Conservation (phyloP, 2,113 vertebrate species). For the Gobio gobio region DNA sequence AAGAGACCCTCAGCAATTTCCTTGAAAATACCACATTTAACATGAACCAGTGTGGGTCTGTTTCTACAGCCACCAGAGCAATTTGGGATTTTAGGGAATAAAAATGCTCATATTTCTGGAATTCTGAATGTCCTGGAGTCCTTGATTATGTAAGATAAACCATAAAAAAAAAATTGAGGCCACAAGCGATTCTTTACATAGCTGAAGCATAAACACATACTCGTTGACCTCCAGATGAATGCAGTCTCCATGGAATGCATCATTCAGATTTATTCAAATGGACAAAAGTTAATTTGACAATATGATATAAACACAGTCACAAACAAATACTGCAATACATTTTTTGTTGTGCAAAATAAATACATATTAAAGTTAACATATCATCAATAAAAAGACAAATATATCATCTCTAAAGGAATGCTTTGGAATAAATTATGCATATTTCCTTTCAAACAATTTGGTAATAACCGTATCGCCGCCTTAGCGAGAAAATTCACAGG, state of each 20-base stretch:
- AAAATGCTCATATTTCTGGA: slow-evolving; percentile 14
- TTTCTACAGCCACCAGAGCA: slow-evolving; percentile 12
- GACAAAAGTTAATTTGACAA: slow-evolving; percentile 20
- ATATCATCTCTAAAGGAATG: neutral
- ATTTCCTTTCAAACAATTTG: neutral
- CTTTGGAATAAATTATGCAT: slow-evolving; percentile 17
- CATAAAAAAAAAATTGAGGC: neutral
- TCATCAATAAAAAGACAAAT: neutral
- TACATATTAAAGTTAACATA: slow-evolving; percentile 14
- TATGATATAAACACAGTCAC: neutral
- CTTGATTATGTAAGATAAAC: neutral
- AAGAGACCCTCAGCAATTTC: slow-evolving; percentile 23
- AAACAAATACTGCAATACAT: slow-evolving; percentile 11
- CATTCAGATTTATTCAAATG: slow-evolving; percentile 38
- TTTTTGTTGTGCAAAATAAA: slow-evolving; percentile 38
- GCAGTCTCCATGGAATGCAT: neutral
- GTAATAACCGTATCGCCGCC: neutral
- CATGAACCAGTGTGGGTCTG: neutral
- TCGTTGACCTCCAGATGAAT: neutral
- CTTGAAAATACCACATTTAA: slow-evolving; percentile 30
- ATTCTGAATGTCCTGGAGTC: neutral
- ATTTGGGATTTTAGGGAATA: neutral
- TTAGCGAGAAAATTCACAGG: neutral
- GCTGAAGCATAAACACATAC: neutral
- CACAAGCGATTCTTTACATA: neutral